Conservation (phyloP, 2,113 vertebrate genomes). For the Barnardius zonarius region DNA sequence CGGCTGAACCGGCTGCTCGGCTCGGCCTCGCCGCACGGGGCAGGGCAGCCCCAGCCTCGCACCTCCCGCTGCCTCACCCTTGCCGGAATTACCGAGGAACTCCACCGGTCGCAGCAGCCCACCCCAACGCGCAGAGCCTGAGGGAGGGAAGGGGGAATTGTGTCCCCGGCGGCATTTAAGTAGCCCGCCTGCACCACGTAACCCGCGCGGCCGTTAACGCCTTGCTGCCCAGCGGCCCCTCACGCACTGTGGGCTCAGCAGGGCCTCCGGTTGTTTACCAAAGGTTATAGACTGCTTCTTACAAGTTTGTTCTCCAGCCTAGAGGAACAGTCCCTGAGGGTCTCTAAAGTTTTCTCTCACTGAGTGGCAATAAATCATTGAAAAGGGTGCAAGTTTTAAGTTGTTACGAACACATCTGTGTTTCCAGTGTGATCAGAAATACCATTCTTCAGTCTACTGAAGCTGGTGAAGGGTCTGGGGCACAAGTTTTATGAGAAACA, state of each 20-base stretch:
- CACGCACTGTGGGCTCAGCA: rapidly evolving
- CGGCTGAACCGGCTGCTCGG: not conserved
- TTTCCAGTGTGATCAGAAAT: not conserved
- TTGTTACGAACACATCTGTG: rapidly evolving
- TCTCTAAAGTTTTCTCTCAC: not conserved
- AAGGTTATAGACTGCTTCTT: rapidly evolving
- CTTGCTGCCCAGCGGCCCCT: rapidly evolving
- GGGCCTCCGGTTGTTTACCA: too few species aligned
- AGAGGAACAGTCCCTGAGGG: rapidly evolving
- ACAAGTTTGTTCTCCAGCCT: not conserved
- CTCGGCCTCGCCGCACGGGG: rapidly evolving
- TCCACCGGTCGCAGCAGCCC: rapidly evolving
- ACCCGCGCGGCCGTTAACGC: rapidly evolving
- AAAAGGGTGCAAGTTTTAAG: not conserved
- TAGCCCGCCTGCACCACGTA: not conserved
- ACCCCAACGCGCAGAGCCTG: rapidly evolving
- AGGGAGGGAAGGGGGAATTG: rapidly evolving
- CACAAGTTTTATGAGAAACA: not conserved
- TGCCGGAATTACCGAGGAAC: not conserved
- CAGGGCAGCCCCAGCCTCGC: too few species aligned
- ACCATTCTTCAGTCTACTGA: not conserved
- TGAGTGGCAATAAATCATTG: not conserved
- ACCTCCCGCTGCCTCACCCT: rapidly evolving
- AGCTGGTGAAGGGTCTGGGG: not conserved
- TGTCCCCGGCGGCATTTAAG: rapidly evolving